These are phyloP conservation scores for Pachydiplax longipennis DNA, from an alignment of 2,888 invertebrate genomes.

Conservation along the genomic window DNA sequence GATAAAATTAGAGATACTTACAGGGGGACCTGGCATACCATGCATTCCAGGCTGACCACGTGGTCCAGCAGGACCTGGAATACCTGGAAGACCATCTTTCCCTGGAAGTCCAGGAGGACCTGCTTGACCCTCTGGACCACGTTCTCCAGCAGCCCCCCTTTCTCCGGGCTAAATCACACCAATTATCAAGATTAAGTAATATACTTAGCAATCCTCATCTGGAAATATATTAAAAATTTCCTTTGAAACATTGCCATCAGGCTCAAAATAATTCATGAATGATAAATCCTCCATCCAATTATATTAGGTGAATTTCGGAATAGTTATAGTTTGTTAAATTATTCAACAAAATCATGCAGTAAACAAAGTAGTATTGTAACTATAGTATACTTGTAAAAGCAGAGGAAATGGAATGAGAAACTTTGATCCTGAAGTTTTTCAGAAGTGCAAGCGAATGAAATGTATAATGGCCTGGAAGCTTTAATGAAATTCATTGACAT, in stretches of 20 bases:
- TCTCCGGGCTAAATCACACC: slow-evolving; percentile 63
- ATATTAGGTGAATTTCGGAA: too few relatives aligned
- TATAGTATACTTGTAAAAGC: too few relatives aligned
- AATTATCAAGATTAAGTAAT: background rate
- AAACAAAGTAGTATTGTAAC: too few relatives aligned
- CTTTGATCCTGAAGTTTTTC: too few relatives aligned
- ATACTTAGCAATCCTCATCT: background rate
- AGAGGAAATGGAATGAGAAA: too few relatives aligned
- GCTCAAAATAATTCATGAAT: too few relatives aligned
- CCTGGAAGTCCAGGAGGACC: slow-evolving; percentile 66
- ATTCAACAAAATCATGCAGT: too few relatives aligned
- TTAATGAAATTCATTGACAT: too few relatives aligned
- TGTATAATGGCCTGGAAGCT: too few relatives aligned
- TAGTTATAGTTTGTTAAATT: too few relatives aligned
- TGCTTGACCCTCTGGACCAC: slow-evolving; percentile 65
- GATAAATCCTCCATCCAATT: too few relatives aligned
- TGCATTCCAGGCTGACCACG: slow-evolving; percentile 68
- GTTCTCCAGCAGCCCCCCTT: slow-evolving; percentile 65
- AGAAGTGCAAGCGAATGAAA: too few relatives aligned
- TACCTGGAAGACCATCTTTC: slow-evolving; percentile 65
- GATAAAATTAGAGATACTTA: slow-evolving; percentile 54
- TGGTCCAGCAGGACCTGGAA: slow-evolving; percentile 67
- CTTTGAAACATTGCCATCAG: background rate
- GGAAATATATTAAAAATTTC: background rate
- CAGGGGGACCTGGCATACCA: slow-evolving; percentile 68